Base-by-base conservation (phyloP, 2,888 invertebrate species). In the Tryphoninae sp. region DNA sequence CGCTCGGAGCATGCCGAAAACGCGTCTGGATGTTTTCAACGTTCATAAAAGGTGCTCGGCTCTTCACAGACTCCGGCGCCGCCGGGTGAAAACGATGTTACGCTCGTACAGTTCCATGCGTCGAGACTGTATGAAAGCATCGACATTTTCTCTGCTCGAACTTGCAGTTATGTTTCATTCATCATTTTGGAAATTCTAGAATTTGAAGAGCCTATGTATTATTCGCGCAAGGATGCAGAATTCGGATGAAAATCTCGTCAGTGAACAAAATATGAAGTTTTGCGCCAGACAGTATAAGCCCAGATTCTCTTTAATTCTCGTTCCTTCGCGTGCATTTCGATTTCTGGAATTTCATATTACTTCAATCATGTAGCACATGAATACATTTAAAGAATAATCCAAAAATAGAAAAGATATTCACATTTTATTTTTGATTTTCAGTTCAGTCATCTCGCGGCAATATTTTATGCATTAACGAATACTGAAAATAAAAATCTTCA, bases 1-100 rank as follows among this genome's bases (percentile, higher is more conserved):
- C 22, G 49, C 23, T 13, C 33, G 51, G 22, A 55, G 26, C 73
- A 75, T 73, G 72, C 73, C 82, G 55, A 33, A 55, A 80, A 74
- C 71, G 69, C 74, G 67, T 76, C 69, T 55, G 72, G 42, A 55
- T 53, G 53, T 58, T 51, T 42, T 59, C n/a, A 67, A 53, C 7
- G n/a, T 53, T 53, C 53, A 53, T 19, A 19, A 19, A 16, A 16
- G 7, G 26, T 26, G 26, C 26, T 26, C 26, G 26, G 6, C n/a
- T 0, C n/a, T 53, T 16, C 13, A 53, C 16, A 45, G 45, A 45
- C 9, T 13, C 9, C 13, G 11, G 11, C 9, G 13, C 13, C 2
- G 3, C 3, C 3, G 45, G 13, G 45, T 2, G 13, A 9, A 13
- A 3, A 13, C 2, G 3, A 45, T 45, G 9, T 9, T 45, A 13